phyloP scores from a whole-genome alignment of 2,888 invertebrate genomes.

The Leptinotarsa tumamoca region DNA sequence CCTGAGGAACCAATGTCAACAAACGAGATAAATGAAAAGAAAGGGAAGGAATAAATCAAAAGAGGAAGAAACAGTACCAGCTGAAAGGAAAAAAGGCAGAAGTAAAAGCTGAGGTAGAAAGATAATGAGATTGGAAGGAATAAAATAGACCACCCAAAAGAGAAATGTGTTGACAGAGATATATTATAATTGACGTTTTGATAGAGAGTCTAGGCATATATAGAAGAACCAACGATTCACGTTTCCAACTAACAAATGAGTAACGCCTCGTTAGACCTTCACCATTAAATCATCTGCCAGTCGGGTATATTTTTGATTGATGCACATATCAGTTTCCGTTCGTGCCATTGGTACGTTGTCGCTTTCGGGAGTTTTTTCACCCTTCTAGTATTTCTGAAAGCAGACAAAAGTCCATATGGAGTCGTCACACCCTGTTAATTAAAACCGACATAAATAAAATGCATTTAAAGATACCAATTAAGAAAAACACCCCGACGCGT shows the following conservation, averaged over 20 bases:
- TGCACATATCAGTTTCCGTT: not conserved
- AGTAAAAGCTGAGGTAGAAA: no score
- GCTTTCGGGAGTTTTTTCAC: slow-evolving; percentile 13
- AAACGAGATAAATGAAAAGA: no score
- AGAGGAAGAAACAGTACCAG: no score
- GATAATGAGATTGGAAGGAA: no score
- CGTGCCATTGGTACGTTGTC: not conserved
- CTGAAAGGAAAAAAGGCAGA: no score
- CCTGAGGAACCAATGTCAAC: no score
- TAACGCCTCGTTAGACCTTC: not conserved
- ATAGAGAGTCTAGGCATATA: no score
- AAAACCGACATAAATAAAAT: slow-evolving; percentile 37
- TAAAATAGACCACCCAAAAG: no score
- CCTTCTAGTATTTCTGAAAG: slow-evolving; percentile 5
- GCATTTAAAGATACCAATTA: slow-evolving; percentile 38
- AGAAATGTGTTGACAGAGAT: no score
- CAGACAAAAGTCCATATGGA: slow-evolving; percentile 20
- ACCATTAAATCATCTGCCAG: slow-evolving; percentile 8
- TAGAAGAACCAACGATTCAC: not conserved
- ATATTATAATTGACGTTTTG: no score
- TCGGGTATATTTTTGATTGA: slow-evolving; percentile 1
- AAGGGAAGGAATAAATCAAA: no score
- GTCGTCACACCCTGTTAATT: slow-evolving; percentile 36
- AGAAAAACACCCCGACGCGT: slow-evolving; percentile 42
- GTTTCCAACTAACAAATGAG: not conserved